Evolutionary conservation across 2,888 invertebrate genomes (phyloP), one percentile per base, ranked within the genome.

Genomic region (Lepetodrilus schrolli): DNA sequence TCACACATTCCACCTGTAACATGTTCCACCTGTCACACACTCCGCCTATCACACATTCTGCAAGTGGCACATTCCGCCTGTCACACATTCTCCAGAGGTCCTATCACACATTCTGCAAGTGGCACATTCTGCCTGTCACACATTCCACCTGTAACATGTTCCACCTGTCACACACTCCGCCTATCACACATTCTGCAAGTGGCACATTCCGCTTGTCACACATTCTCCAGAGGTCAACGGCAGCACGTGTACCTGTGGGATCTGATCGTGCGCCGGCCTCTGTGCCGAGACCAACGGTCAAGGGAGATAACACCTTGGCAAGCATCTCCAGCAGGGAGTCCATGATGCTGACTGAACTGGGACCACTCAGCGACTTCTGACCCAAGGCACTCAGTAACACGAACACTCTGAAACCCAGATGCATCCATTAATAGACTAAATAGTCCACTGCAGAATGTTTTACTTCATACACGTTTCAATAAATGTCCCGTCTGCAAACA

Each of bases 331-430:
- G 80, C 17, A 89, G 74, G 74, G 87, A 88, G 73, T 90, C 88
- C 79, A 90, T 83, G 34, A 89, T 86, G 65, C 81, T 80, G 21
- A 84, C 81, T 21, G 88, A 84, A 78, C 84, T 82, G 4, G 86
- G 84, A 26, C 88, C 86, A 68, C 83, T 82, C 84, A 95, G 92
- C 76, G 94, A 95, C 88, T 95, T 95, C 84, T 96, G 95, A 73
- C 95, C 95, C 92, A 97, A 93, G 91, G 95, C 96, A 79, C 96
- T 95, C 78, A 97, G 91, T 75, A 97, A 92, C 80, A 96, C 94
- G 87, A 97, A 95, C 76, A 96, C 95, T 86, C 96, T 90, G 78
- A 26, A 80, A 78, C 58, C 68, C 43, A 72, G n/a, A 70, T 43
- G 23, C 10, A 43, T n/a, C n/a, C n/a, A n/a, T n/a, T n/a, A n/a